Conservation (phyloP, 2,888 invertebrate species). For the Ischnura elegans region DNA sequence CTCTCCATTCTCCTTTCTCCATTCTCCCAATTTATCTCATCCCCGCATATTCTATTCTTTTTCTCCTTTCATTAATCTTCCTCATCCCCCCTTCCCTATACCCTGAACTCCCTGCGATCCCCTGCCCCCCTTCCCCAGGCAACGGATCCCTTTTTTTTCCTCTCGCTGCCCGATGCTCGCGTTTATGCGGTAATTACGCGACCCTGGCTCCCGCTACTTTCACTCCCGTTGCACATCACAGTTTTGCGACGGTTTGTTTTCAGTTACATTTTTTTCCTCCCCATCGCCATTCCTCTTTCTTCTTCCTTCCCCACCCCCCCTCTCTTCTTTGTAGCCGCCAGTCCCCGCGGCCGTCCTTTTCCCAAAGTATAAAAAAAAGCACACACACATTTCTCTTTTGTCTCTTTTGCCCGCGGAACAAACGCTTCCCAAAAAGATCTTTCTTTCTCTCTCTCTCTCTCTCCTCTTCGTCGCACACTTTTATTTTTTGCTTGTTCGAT, state of each 20-base stretch:
- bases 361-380: neutral
- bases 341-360: neutral
- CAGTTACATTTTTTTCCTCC: constrained; percentile 32
- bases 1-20: neutral
- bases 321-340: no score
- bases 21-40: neutral
- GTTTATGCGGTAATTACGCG: constrained; percentile 59
- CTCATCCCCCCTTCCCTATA: neutral
- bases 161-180: constrained; percentile 24
- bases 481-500: constrained; percentile 35
- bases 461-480: no score
- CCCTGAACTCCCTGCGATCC: neutral
- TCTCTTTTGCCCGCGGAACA: constrained; percentile 25
- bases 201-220: constrained; percentile 17
- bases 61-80: neutral
- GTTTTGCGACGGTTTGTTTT: neutral
- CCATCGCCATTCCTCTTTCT: neutral
- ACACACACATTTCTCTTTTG: neutral
- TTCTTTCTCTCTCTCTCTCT: no score
- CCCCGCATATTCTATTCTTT: no score
- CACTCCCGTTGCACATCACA: constrained; percentile 49
- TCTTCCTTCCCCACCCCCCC: neutral
- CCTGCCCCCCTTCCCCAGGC: neutral
- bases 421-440: constrained; percentile 34
- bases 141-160: neutral